A percentile compares a stretch with the other conserved stretches of the same genome.
Conservation (phyloP, 1,140 invertebrate genomes). For the Philopotamus ludificatus region DNA sequence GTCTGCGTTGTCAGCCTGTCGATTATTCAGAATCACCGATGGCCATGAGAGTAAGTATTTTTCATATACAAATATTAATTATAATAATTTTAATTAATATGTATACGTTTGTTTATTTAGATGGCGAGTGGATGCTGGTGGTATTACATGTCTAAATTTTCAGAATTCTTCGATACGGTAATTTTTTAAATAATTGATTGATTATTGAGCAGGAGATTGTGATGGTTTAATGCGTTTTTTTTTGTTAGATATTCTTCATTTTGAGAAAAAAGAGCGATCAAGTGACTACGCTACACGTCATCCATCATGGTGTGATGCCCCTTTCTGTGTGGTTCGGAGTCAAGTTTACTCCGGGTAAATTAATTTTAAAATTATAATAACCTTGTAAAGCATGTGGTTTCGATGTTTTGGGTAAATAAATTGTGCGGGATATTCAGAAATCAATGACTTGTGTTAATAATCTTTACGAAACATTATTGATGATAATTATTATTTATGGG, state of each 20-base stretch:
- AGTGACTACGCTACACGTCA: slow-evolving; percentile 83
- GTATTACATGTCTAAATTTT: slow-evolving; percentile 87
- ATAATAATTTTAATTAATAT: slow-evolving; percentile 1
- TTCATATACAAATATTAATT: neutral
- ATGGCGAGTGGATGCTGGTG: slow-evolving; percentile 76
- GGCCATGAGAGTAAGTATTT: slow-evolving; percentile 74
- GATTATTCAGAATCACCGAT: slow-evolving; percentile 76
- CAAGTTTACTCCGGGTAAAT: slow-evolving; percentile 80
- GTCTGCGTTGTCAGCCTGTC: slow-evolving; percentile 86
- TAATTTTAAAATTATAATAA: too few species aligned
- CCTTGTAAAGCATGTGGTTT: too few species aligned
- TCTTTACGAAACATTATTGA: too few species aligned
- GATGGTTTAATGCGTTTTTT: slow-evolving; percentile 36
- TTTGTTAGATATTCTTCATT: slow-evolving; percentile 75
- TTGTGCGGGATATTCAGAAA: too few species aligned
- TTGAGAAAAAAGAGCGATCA: slow-evolving; percentile 83
- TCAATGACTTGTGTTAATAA: too few species aligned
- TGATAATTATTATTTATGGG: too few species aligned
- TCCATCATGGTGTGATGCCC: slow-evolving; percentile 91
- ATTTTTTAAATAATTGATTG: slow-evolving; percentile 33
- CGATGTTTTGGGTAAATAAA: too few species aligned
- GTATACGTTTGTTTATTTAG: slow-evolving; percentile 48
- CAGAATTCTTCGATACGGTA: slow-evolving; percentile 85
- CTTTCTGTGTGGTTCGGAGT: slow-evolving; percentile 91
- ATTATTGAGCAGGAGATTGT: neutral